Conservation (phyloP, 2,888 invertebrate genomes). For the Agrilus mali region DNA sequence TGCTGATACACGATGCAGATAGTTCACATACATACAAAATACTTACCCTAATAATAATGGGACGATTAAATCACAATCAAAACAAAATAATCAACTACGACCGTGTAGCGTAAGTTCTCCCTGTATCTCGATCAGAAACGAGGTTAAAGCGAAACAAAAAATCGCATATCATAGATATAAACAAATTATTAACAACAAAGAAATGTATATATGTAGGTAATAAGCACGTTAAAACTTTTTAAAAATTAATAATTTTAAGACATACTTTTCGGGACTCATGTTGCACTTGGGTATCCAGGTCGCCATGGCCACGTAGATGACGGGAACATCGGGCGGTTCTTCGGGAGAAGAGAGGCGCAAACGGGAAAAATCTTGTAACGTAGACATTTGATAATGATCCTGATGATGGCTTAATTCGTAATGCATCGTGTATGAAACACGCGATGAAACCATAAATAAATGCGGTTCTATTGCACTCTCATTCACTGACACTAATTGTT, state of each 20-base stretch:
- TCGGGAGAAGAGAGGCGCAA: slow-evolving; percentile 42
- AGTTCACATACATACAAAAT: too few relatives aligned
- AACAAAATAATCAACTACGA: too few relatives aligned
- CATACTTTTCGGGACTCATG: slow-evolving; percentile 22
- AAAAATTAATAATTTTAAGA: not conserved
- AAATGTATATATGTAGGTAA: not conserved
- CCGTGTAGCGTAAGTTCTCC: too few relatives aligned
- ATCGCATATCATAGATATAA: not conserved
- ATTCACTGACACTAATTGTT: too few relatives aligned
- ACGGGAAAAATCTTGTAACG: slow-evolving; percentile 48
- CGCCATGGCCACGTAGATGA: slow-evolving; percentile 57
- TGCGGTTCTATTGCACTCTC: too few relatives aligned
- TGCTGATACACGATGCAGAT: too few relatives aligned
- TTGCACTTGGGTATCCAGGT: slow-evolving; percentile 66
- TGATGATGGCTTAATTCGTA: slow-evolving; percentile 43
- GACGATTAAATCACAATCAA: too few relatives aligned
- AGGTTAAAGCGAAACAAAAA: too few relatives aligned
- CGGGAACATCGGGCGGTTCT: slow-evolving; percentile 48
- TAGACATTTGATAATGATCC: slow-evolving; percentile 32
- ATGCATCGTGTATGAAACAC: slow-evolving; percentile 49
- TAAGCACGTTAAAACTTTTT: not conserved
- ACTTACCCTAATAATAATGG: too few relatives aligned
- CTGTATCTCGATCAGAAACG: too few relatives aligned
- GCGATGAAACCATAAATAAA: slow-evolving; percentile 43
- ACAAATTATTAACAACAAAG: not conserved